Percentiles rank a stretch among this genome's conserved stretches.
These are phyloP conservation scores for Pseudomyrmex concolor DNA, from an alignment of 1,140 invertebrate species.

Conservation along the genomic window DNA sequence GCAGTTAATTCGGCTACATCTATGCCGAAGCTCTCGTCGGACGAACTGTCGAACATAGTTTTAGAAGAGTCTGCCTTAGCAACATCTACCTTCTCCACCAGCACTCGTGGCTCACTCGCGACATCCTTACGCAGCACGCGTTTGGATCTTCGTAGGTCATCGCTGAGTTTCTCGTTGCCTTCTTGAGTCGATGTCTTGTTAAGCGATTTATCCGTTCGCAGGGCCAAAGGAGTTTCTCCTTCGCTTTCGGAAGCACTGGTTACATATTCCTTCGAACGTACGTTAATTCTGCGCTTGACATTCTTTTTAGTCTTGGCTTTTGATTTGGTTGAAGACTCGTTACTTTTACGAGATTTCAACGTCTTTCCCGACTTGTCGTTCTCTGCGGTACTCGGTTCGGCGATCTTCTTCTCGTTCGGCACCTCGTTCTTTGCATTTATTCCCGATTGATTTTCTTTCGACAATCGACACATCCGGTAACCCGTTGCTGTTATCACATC, in stretches of 20 bases:
- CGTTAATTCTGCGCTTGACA: neutral
- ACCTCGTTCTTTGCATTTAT: constrained; percentile 15
- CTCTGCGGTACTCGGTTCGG: constrained; percentile 40
- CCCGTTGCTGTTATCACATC: constrained; percentile 86
- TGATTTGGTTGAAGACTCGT: neutral
- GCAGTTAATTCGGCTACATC: constrained; percentile 77
- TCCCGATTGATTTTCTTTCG: constrained; percentile 68
- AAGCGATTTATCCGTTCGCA: constrained; percentile 40
- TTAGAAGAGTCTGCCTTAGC: constrained; percentile 75
- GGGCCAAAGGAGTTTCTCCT: constrained; percentile 67
- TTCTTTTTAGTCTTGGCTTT: neutral
- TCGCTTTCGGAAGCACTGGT: constrained; percentile 72
- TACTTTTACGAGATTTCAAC: neutral
- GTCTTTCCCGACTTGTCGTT: constrained; percentile 30
- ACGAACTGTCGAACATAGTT: constrained; percentile 79
- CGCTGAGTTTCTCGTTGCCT: constrained; percentile 19
- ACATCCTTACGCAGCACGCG: constrained; percentile 65
- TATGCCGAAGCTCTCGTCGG: constrained; percentile 81
- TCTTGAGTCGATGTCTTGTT: constrained; percentile 14
- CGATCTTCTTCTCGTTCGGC: constrained; percentile 30
- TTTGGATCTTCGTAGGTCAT: constrained; percentile 60
- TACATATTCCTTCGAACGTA: constrained; percentile 58
- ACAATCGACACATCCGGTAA: constrained; percentile 78
- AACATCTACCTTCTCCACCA: constrained; percentile 76
- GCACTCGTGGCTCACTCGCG: constrained; percentile 73